Conservation (phyloP, 1,140 invertebrate genomes). For the Camponotus pennsylvanicus region DNA sequence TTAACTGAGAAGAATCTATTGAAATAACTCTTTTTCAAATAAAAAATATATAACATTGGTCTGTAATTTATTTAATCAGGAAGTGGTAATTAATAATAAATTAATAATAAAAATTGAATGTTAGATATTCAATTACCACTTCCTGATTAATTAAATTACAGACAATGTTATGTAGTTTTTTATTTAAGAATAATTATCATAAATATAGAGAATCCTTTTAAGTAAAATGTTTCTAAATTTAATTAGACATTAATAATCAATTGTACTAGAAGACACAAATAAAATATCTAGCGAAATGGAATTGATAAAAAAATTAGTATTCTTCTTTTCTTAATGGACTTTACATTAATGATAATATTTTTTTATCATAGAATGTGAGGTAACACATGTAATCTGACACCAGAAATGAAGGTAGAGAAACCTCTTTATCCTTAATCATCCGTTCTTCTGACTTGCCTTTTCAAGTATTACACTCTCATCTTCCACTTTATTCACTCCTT, state of each 20-base stretch:
- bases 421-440: conserved; percentile 43
- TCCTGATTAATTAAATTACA: no score
- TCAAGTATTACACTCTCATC: conserved; percentile 69
- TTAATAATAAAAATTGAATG: no score
- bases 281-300: background rate
- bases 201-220: background rate
- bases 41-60: no score
- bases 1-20: no score
- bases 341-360: conserved; percentile 79
- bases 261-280: background rate
- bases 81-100: no score
- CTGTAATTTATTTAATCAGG: no score
- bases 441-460: conserved; percentile 37
- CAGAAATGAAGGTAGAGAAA: background rate
- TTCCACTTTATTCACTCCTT: conserved; percentile 48
- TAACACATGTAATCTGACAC: conserved; percentile 28
- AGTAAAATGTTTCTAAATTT: background rate
- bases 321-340: conserved; percentile 74
- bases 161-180: background rate
- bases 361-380: background rate
- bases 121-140: no score
- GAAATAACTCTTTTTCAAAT: no score
- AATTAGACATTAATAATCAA: background rate
- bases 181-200: background rate
- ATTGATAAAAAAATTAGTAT: background rate